Percentiles rank a stretch among this genome's conserved stretches.
Conservation (phyloP, 1,140 invertebrate genomes). For the Bombus superbus region DNA sequence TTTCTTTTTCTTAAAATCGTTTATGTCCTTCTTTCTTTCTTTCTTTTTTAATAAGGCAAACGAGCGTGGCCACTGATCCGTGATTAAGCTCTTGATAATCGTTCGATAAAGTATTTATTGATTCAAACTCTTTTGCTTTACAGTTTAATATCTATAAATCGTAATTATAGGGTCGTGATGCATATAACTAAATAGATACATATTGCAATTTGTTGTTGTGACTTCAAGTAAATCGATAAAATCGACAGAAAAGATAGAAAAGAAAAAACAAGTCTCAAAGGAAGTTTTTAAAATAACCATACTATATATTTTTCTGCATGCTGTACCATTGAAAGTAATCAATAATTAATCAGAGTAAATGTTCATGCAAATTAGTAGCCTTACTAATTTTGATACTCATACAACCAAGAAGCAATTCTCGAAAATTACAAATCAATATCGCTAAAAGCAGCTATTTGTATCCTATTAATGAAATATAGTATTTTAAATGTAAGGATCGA, state of each 20-base stretch:
- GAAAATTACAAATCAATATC: constrained; percentile 43
- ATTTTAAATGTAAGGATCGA: background rate
- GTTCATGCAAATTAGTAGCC: constrained; percentile 21
- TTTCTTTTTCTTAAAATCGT: background rate
- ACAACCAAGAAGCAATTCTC: constrained; percentile 36
- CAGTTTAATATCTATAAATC: background rate
- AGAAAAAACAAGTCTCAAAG: background rate
- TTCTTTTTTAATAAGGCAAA: background rate
- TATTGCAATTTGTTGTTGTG: constrained; percentile 26
- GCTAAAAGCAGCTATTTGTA: background rate
- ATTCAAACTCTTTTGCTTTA: background rate
- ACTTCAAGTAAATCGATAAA: constrained; percentile 3
- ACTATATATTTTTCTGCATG: constrained; percentile 56
- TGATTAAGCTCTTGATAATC: background rate
- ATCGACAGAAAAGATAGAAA: background rate
- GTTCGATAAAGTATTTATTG: background rate
- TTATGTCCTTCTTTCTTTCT: background rate
- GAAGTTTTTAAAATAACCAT: constrained; percentile 50
- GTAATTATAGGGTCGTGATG: background rate
- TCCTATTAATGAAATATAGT: background rate
- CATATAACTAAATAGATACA: background rate
- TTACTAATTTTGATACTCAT: constrained; percentile 53
- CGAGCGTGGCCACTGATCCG: constrained; percentile 43
- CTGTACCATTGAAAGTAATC: constrained; percentile 55
- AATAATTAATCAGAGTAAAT: constrained; percentile 54